Percentiles rank a stretch among this genome's conserved stretches.
Conservation (phyloP, 2,888 invertebrate genomes). For the Prosapia bicincta region DNA sequence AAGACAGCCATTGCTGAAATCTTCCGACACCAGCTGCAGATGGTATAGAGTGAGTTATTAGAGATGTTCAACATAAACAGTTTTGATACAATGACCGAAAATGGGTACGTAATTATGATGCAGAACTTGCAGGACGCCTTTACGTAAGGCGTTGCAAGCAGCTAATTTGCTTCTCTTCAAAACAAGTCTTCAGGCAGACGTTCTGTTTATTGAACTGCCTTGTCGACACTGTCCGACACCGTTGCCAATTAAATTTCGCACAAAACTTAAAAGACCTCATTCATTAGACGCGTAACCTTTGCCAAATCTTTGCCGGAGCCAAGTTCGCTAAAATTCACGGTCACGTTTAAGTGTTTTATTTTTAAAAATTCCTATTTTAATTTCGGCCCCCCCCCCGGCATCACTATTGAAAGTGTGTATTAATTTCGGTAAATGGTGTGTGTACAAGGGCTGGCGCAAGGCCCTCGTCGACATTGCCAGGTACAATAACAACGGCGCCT, state of each 20-base stretch:
- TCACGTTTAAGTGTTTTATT: not conserved
- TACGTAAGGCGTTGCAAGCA: too few species aligned
- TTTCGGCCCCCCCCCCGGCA: not conserved
- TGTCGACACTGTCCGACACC: not conserved
- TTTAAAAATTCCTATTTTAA: not conserved
- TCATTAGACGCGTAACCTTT: not conserved
- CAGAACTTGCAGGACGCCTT: too few species aligned
- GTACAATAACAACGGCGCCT: not conserved
- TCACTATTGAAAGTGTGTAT: not conserved
- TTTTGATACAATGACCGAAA: too few species aligned
- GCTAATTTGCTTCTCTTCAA: too few species aligned
- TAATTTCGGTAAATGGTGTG: not conserved
- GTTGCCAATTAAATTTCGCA: not conserved
- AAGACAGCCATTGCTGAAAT: too few species aligned
- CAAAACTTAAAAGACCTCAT: not conserved
- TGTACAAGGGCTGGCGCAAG: not conserved
- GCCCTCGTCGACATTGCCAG: not conserved
- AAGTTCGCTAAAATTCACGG: not conserved
- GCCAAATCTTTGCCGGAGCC: not conserved
- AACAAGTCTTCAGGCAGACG: not conserved
- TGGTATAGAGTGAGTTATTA: too few species aligned
- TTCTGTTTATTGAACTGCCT: not conserved
- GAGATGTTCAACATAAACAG: too few species aligned
- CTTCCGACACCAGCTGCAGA: too few species aligned
- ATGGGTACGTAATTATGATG: too few species aligned